Evolutionary conservation across 2,888 invertebrate genomes (phyloP), one percentile per base, ranked within the genome.

Genomic region (Muscina levida): DNA sequence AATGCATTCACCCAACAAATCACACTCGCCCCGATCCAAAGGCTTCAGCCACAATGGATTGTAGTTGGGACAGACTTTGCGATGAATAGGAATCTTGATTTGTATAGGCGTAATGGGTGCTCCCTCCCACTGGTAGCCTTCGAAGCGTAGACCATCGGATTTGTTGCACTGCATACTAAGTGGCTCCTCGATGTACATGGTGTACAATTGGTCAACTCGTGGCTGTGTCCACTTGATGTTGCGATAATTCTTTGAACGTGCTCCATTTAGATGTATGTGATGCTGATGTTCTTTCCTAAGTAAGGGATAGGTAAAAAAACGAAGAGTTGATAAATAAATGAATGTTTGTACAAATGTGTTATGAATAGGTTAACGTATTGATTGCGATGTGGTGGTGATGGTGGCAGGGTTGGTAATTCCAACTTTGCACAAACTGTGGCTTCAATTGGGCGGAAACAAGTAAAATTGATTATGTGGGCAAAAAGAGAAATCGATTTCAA

Each of bases 141-240:
- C 97, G 91, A 97, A 97, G 83, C 97, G 92, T 78, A 93, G 92
- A 8, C 98, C 98, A 85, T 96, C 95, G 0, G 97, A 98, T 89
- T 94, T 94, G 90, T 98, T 98, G 89, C 98, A 98, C 88, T 98
- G 98, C 97, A 98, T 97, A 86, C 97, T 97, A 74, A 98, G 92
- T 1, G 97, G 95, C 2, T 97, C 95, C 84, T 95, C 94, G 22
- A 93, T 92, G 89, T 98, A 98, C 72, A 98, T 93, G 76, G 94
- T 92, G 83, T 94, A 92, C 57, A 91, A n/a, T 26, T 97, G 92
- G 82, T 93, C 92, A 0, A 94, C 93, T 70, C 96, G 93, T 84
- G 97, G 92, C 79, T 94, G 95, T 24, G 95, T 96, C 98, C 98
- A 98, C 77, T 94, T 91, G 82, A 98, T 96, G 15, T 94, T 92